Evolutionary conservation across 2,113 vertebrate genomes (phyloP).

Genomic region (Otus sunia): DNA sequence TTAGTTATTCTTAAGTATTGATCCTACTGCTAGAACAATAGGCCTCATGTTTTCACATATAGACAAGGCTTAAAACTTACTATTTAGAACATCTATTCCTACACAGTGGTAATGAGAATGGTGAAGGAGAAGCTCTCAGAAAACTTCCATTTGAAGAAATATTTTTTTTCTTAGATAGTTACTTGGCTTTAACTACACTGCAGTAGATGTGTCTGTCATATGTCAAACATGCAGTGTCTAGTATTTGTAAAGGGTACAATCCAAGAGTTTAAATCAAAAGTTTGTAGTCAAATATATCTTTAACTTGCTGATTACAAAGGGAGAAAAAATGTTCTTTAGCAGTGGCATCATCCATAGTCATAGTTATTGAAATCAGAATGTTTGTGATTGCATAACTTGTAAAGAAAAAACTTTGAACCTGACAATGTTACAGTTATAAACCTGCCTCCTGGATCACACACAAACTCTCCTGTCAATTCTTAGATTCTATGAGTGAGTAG

Average conservation of each 20-base stretch:
- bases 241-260: not conserved
- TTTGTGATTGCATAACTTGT: not conserved
- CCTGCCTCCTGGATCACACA: not conserved
- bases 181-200: not conserved
- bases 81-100: not conserved
- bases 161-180: not conserved
- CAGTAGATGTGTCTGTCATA: not conserved
- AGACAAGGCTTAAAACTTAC: not conserved
- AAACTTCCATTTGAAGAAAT: not conserved
- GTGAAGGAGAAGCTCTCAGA: not conserved
- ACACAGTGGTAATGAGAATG: not conserved
- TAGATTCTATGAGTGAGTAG: fast-evolving
- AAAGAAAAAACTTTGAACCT: not conserved
- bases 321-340: not conserved
- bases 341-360: not conserved
- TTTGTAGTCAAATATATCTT: not conserved
- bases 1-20: not conserved
- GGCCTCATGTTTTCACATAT: not conserved
- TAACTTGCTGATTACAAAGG: not conserved
- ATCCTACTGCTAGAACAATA: not conserved
- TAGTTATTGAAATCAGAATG: not conserved
- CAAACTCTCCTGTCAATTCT: not conserved
- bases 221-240: not conserved
- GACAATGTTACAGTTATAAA: not conserved
- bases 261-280: not conserved